Percentiles rank a stretch among this genome's conserved stretches.
Conservation (phyloP, 2,888 invertebrate genomes). For the Silvanus unidentatus region DNA sequence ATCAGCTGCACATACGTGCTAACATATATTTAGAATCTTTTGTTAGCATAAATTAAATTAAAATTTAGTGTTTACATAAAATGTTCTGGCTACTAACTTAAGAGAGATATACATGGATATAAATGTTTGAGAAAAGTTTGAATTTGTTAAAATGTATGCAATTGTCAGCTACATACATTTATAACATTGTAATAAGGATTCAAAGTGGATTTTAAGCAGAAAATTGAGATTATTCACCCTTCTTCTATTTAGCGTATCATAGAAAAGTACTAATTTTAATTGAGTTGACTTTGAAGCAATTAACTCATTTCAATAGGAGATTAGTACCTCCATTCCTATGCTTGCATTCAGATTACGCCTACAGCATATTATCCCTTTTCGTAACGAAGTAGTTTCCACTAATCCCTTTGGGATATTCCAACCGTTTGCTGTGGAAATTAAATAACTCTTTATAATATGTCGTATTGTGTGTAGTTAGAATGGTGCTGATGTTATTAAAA, state of each 20-base stretch:
- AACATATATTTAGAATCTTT: constrained; percentile 20
- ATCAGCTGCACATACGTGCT: constrained; percentile 24
- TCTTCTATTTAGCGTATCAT: neutral
- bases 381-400: constrained; percentile 14
- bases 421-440: neutral
- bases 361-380: constrained; percentile 13
- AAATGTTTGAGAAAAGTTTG: too few relatives aligned
- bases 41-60: constrained; percentile 10
- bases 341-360: constrained; percentile 20
- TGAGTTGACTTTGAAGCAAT: constrained; percentile 11
- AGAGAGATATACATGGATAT: too few relatives aligned
- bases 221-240: too few relatives aligned
- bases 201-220: too few relatives aligned
- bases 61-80: constrained; percentile 1
- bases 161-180: too few relatives aligned
- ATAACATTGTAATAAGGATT: too few relatives aligned
- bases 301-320: constrained; percentile 21
- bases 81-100: too few relatives aligned
- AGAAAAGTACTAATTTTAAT: neutral
- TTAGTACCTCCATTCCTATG: constrained; percentile 14
- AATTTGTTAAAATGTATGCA: too few relatives aligned
- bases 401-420: constrained; percentile 8
- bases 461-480: too few relatives aligned
- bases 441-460: neutral
- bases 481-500: too few relatives aligned